Evolutionary conservation across 2,113 vertebrate species (phyloP).

Genomic region (Gallinago jamesoni): DNA sequence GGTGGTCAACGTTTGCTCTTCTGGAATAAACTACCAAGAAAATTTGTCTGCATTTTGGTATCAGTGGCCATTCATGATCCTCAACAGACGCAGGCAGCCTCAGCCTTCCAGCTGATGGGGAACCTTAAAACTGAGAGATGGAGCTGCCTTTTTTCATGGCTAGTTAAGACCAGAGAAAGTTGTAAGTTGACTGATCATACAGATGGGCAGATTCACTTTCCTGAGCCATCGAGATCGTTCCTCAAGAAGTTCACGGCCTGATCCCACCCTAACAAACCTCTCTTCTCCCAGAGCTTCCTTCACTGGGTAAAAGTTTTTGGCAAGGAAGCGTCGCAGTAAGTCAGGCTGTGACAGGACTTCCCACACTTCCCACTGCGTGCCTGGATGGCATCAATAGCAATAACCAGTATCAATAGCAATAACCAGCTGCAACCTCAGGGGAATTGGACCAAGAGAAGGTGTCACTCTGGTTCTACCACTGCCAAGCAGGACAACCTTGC

Average conservation of each 20-base stretch:
- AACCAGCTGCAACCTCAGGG: background rate
- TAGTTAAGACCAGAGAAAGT: background rate
- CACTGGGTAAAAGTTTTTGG: background rate
- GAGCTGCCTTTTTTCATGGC: background rate
- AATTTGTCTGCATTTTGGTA: background rate
- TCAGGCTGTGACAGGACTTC: background rate
- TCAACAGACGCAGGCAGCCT: background rate
- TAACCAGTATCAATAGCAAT: background rate
- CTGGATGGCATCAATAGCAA: background rate
- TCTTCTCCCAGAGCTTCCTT: background rate
- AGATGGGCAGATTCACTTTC: background rate
- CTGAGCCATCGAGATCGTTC: background rate
- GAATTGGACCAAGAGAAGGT: background rate
- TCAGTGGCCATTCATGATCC: background rate
- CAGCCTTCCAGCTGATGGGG: background rate
- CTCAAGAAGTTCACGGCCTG: background rate
- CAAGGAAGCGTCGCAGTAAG: background rate
- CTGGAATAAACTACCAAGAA: background rate
- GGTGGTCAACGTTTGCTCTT: background rate
- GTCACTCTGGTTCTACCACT: background rate
- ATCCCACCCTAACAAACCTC: background rate
- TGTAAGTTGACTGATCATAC: background rate
- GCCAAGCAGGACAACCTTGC: background rate
- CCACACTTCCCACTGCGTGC: background rate
- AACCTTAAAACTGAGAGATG: background rate